These are phyloP conservation scores for Coracopsis vasa DNA, from an alignment of 2,113 vertebrate genomes.

Conservation along the genomic window DNA sequence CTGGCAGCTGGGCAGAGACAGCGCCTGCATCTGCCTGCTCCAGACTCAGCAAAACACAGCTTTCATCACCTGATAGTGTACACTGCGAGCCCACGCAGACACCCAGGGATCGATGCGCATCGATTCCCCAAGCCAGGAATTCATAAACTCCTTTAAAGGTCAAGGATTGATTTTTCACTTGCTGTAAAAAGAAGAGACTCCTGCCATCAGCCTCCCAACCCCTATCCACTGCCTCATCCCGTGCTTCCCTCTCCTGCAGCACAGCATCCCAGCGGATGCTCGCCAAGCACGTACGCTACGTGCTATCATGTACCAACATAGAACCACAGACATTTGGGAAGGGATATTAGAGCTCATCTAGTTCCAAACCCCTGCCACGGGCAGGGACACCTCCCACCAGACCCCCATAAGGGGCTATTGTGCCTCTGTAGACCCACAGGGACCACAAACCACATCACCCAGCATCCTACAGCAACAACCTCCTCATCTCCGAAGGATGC, in stretches of 20 bases:
- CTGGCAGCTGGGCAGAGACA: slow-evolving; percentile 44
- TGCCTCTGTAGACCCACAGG: neutral
- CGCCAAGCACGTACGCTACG: accelerated
- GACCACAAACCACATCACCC: neutral
- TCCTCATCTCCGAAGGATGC: neutral
- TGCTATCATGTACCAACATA: neutral
- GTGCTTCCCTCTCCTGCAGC: neutral
- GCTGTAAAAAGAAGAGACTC: slow-evolving; percentile 66
- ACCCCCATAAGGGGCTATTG: accelerated
- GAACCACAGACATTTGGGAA: neutral
- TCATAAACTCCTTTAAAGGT: slow-evolving; percentile 84
- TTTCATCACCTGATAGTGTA: slow-evolving; percentile 48
- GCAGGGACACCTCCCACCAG: accelerated
- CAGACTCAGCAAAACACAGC: slow-evolving; percentile 63
- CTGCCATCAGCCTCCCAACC: slow-evolving; percentile 17
- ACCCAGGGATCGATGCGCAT: slow-evolving; percentile 74
- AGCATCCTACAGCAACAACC: neutral
- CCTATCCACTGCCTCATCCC: neutral
- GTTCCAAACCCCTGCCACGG: neutral
- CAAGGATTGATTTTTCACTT: slow-evolving; percentile 77
- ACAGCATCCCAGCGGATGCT: accelerated
- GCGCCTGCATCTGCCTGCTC: slow-evolving; percentile 43
- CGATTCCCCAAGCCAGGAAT: slow-evolving; percentile 77
- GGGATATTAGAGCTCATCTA: neutral
- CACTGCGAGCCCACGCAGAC: slow-evolving; percentile 62